Evolutionary conservation across 2,888 invertebrate genomes (phyloP).

Genomic region (Rhagophthalmus giganteus): DNA sequence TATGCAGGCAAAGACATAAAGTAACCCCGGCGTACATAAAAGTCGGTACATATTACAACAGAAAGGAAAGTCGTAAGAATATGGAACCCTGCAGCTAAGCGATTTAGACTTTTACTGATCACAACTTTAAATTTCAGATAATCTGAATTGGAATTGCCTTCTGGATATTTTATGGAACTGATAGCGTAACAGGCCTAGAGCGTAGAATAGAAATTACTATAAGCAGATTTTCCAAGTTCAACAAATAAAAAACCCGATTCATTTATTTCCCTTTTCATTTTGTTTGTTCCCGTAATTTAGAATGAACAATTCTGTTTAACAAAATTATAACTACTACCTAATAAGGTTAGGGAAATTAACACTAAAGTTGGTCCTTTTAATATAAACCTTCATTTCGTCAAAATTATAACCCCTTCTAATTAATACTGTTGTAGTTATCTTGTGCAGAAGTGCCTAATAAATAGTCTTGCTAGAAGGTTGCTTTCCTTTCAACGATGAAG

Average conservation of each 20-base stretch:
- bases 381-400: no score
- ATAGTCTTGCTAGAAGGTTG: no score
- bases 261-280: slow-evolving; percentile 1
- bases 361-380: no score
- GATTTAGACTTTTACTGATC: slow-evolving; percentile 28
- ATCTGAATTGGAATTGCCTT: slow-evolving; percentile 27
- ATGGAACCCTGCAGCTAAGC: slow-evolving; percentile 25
- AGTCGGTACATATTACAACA: slow-evolving; percentile 36
- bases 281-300: no score
- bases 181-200: slow-evolving; percentile 18
- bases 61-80: slow-evolving; percentile 27
- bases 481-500: no score
- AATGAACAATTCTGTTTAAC: no score
- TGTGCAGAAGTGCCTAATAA: no score
- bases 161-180: slow-evolving; percentile 23
- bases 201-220: slow-evolving; percentile 14
- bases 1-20: slow-evolving; percentile 33
- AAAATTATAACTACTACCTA: no score
- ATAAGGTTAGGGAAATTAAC: no score
- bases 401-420: no score
- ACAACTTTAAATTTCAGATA: slow-evolving; percentile 28
- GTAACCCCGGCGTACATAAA: slow-evolving; percentile 34
- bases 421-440: no score
- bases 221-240: slow-evolving; percentile 4
- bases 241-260: neutral